These are phyloP conservation scores for Cotesia typhae DNA, from an alignment of 1,140 invertebrate genomes.

Conservation along the genomic window DNA sequence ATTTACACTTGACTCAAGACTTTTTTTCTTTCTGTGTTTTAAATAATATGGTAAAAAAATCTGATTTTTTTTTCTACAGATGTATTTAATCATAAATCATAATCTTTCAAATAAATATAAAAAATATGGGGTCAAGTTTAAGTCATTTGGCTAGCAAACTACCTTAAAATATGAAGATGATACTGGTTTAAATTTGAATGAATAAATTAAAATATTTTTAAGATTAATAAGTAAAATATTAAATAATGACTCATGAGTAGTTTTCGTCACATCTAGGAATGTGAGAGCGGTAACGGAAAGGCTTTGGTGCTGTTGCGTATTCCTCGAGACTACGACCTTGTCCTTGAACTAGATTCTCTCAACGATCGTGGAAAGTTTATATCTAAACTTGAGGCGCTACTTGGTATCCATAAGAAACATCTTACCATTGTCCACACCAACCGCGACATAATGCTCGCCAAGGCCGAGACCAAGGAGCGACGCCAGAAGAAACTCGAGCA, in stretches of 20 bases:
- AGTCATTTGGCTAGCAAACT: too few species aligned
- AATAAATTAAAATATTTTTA: not conserved
- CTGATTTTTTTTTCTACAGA: too few species aligned
- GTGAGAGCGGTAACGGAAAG: conserved; percentile 77
- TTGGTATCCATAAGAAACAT: conserved; percentile 83
- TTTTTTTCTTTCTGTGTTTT: too few species aligned
- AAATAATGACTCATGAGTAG: not conserved
- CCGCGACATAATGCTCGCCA: conserved; percentile 88
- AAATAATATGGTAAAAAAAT: too few species aligned
- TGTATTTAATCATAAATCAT: too few species aligned
- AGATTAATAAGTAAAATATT: not conserved
- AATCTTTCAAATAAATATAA: too few species aligned
- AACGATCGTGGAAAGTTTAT: conserved; percentile 87
- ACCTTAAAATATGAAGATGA: too few species aligned
- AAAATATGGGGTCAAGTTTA: too few species aligned
- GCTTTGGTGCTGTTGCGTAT: conserved; percentile 87
- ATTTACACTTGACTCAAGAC: too few species aligned
- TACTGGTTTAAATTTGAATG: too few species aligned
- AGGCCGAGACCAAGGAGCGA: conserved; percentile 95
- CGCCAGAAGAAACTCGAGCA: conserved; percentile 94
- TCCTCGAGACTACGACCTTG: conserved; percentile 93
- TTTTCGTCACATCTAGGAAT: conserved; percentile 64
- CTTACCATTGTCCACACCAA: conserved; percentile 70
- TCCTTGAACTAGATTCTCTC: conserved; percentile 90
- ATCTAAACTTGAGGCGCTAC: conserved; percentile 86